Evolutionary conservation across 1,140 invertebrate species (phyloP), one percentile per base, ranked within the genome.

Genomic region (Leptoteleia sp.): DNA sequence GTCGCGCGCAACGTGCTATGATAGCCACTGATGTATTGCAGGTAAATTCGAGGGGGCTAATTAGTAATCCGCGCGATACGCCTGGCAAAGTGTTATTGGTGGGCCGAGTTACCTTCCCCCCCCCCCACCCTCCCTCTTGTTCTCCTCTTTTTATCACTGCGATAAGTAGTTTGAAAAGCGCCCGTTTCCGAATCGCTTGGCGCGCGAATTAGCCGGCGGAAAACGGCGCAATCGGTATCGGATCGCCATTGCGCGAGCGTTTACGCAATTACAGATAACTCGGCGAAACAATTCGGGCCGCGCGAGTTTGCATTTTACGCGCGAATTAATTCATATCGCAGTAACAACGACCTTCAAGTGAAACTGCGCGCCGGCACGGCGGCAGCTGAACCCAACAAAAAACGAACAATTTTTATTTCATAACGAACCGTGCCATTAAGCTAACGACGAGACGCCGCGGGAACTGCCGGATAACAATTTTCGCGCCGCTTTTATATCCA

Each of bases 1-100:
- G 40, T 43, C 59, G 19, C 47, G 45, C 37, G 40, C 47, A 59
- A 59, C 27, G 7, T 13, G 15, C 65, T 48, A 43, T 70, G 55
- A 76, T 64, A 70, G 64, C 52, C 31, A 67, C 43, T 72, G 75
- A 78, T 55, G 67, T 67, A 71, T 67, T 42, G 27, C 57, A 33
- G 40, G 35, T 38, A 35, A 27, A 62, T 42, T 67, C 50, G 40
- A 12, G 31, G 1, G 2, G 31, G 31, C 3, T 70, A 76, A 76
- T 76, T 70, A 76, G 16, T 43, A 38, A 35, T 38, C 13, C 25
- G 19, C 2, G 17, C 19, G 29, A 40, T 47, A 35, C 3, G 1
- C 1, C 15, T 16, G 38, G 54, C 38, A 65, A 42, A n/a, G n/a
- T 3, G 19, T 7, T 35, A 13, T 4, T 4, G 2, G 8, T 1